A percentile compares a stretch with the other conserved stretches of the same genome.
phyloP scores from a whole-genome alignment of 2,797 vertebrate genomes.

The Delichon dasypus region DNA sequence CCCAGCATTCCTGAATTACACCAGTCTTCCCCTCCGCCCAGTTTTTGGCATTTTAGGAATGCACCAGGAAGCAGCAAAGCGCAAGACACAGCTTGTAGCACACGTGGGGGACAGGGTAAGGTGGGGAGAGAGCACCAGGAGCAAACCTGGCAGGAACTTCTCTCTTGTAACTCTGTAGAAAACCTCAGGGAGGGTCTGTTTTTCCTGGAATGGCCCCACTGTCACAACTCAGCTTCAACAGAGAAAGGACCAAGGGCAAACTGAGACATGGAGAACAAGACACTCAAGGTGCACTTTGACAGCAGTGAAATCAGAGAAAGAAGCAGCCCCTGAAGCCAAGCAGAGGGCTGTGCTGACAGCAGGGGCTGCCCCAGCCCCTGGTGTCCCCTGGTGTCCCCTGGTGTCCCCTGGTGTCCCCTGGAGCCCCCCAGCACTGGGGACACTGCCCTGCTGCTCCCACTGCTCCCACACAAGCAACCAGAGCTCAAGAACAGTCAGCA shows the following conservation, averaged over 20 bases:
- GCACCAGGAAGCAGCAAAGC: fast-evolving
- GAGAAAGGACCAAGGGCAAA: not conserved
- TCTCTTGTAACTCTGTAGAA: not conserved
- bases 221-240: not conserved
- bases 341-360: not conserved
- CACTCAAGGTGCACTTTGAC: not conserved
- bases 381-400: not conserved
- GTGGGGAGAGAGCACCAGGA: not conserved
- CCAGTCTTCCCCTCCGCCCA: fast-evolving
- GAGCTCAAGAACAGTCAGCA: not conserved
- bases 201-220: not conserved
- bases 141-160: not conserved
- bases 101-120: fast-evolving
- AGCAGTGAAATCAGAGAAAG: not conserved
- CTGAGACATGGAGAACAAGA: not conserved
- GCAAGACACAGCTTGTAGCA: not conserved
- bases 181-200: not conserved
- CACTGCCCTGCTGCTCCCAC: not conserved
- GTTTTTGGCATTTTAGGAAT: not conserved
- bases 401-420: not conserved
- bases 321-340: fast-evolving
- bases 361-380: not conserved
- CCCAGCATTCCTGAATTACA: not conserved
- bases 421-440: not conserved
- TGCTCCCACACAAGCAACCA: not conserved